Percentiles rank a stretch among this genome's conserved stretches.
These are phyloP conservation scores for Microdon myrmicae DNA, from an alignment of 2,888 invertebrate species.

Conservation along the genomic window DNA sequence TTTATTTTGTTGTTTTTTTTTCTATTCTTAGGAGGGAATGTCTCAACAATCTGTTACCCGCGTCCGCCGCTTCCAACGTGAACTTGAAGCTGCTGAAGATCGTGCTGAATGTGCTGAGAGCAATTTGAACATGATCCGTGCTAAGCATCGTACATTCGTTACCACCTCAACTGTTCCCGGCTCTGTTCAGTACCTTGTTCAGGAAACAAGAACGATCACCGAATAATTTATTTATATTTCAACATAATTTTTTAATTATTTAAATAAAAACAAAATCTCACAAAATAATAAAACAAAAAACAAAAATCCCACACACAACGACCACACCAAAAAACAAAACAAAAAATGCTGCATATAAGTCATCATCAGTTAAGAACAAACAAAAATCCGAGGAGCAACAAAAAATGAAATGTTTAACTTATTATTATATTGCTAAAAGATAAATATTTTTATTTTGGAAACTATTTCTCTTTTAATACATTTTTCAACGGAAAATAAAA, in stretches of 20 bases:
- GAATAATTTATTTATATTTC: slow-evolving; percentile 59
- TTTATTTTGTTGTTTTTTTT: slow-evolving; percentile 28
- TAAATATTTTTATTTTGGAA: slow-evolving; percentile 9
- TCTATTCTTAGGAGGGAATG: slow-evolving; percentile 80
- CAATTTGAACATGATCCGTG: slow-evolving; percentile 93
- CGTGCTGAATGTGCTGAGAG: slow-evolving; percentile 95
- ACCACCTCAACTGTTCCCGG: slow-evolving; percentile 93
- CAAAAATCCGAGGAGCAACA: slow-evolving; percentile 34
- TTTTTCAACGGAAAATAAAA: not conserved
- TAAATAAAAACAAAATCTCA: slow-evolving; percentile 24
- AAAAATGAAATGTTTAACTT: slow-evolving; percentile 50
- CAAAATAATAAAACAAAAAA: slow-evolving; percentile 24
- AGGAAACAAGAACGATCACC: slow-evolving; percentile 76
- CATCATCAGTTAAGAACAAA: slow-evolving; percentile 34
- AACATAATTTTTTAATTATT: slow-evolving; percentile 51
- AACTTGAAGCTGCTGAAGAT: slow-evolving; percentile 97
- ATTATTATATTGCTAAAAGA: slow-evolving; percentile 42
- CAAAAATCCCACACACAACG: slow-evolving; percentile 26
- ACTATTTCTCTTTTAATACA: slow-evolving; percentile 9
- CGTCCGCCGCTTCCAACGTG: slow-evolving; percentile 97
- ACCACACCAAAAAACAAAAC: slow-evolving; percentile 13
- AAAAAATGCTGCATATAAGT: slow-evolving; percentile 17
- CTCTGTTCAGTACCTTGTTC: slow-evolving; percentile 90
- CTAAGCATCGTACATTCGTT: slow-evolving; percentile 98
- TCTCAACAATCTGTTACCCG: slow-evolving; percentile 93